Percentiles rank a stretch among this genome's conserved stretches.
phyloP scores from a whole-genome alignment of 2,888 invertebrate genomes.

The Eudemis profundana region DNA sequence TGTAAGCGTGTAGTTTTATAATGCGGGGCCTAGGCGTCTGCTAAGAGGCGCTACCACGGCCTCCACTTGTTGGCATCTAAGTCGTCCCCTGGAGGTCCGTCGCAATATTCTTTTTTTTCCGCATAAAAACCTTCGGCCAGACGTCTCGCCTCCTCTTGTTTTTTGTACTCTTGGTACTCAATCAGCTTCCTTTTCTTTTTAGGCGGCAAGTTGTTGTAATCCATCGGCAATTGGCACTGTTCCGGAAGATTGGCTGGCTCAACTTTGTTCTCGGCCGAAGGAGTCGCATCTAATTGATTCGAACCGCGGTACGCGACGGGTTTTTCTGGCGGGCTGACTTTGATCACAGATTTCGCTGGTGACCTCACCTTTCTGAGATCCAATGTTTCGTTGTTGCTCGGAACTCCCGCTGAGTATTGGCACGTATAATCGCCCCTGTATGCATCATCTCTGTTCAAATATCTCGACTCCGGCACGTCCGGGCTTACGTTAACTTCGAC shows the following conservation, averaged over 20 bases:
- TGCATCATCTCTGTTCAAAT: conserved; percentile 69
- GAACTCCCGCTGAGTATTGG: conserved; percentile 62
- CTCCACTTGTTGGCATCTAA: conserved; percentile 76
- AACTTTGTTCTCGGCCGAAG: conserved; percentile 64
- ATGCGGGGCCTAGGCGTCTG: conserved; percentile 35
- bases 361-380: conserved; percentile 80
- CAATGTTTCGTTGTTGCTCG: conserved; percentile 68
- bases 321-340: conserved; percentile 61
- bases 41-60: conserved; percentile 67
- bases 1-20: background rate
- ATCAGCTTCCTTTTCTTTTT: conserved; percentile 84
- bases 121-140: conserved; percentile 74
- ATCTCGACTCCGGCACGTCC: conserved; percentile 66
- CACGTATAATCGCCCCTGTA: conserved; percentile 67
- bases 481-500: conserved; percentile 58
- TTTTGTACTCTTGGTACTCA: conserved; percentile 83
- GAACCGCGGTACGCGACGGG: conserved; percentile 53
- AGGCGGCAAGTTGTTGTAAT: conserved; percentile 82
- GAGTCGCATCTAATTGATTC: conserved; percentile 60
- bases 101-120: conserved; percentile 67
- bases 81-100: conserved; percentile 67
- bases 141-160: conserved; percentile 79
- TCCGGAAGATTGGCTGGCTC: conserved; percentile 72
- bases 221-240: conserved; percentile 80
- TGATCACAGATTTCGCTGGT: conserved; percentile 63